Base-by-base conservation (phyloP, 2,113 vertebrate species). In the Dendropsophus ebraccatus region DNA sequence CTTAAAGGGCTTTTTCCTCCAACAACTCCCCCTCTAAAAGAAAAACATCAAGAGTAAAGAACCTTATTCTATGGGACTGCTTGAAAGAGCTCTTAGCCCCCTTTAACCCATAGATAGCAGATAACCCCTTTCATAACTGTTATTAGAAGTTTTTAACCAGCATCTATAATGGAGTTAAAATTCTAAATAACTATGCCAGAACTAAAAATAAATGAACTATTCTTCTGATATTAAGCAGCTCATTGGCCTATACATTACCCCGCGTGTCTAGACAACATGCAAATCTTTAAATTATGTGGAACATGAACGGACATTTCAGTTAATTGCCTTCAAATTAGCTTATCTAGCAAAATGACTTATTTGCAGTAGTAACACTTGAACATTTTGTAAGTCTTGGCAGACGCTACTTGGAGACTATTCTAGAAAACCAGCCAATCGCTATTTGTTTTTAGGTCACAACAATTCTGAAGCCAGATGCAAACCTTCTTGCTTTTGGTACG, bases 301-400 rank as follows among this genome's bases (percentile, higher is more conserved):
- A 54, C 23, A 58, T 45, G 30, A 54, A 49, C 14, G 58, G 50
- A 86, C 76, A 80, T 35, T 37, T 60, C 45, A 21, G 49, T 73
- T 81, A 87, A 87, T 81, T 81, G 85, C 69, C 60, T 74, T 25
- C 78, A 81, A 72, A 81, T 81, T 32, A 70, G 32, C 32, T 32
- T 25, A 74, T 86, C 77, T 58, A 14, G 78, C 35, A 87, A 73
- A 87, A 73, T 86, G 77, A 78, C 76, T 81, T 81, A 87, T 87
- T 72, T 87, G 85, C 67, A 81, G 49, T 72, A 54, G 60, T 41
- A 80, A 72, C 16, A 56, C 67, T 81, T 60, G 67, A 58, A 81
- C 67, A 74, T 86, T 73, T 35, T 81, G 78, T 86, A 73, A 49
- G 21, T 81, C 67, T 87, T 87, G 85, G 77, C 85, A 87, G 67